Percentiles rank a stretch among this genome's conserved stretches.
These are phyloP conservation scores for Meriones psammophilus DNA, from an alignment of 2,797 vertebrate genomes.

Conservation along the genomic window DNA sequence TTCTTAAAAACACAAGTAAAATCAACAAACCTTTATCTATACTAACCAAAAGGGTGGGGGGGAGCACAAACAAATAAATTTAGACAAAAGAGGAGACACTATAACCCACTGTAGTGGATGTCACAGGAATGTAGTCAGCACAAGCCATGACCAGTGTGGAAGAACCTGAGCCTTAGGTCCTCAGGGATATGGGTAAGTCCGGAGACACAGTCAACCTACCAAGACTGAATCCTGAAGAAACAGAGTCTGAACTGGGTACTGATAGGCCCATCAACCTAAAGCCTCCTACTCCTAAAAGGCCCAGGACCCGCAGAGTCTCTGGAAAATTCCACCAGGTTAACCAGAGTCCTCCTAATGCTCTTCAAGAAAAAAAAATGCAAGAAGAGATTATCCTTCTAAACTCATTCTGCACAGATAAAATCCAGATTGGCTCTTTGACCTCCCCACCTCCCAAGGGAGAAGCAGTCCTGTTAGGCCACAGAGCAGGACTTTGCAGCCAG, in stretches of 20 bases:
- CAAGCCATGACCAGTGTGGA: not conserved
- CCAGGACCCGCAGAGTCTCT: not conserved
- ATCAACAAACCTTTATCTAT: not conserved
- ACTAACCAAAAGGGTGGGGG: not conserved
- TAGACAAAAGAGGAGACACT: not conserved
- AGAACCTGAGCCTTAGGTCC: not conserved
- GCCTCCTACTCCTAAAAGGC: not conserved
- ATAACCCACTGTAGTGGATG: not conserved
- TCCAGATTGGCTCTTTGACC: not conserved
- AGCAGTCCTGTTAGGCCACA: too few species aligned
- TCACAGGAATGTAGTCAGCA: not conserved
- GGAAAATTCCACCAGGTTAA: not conserved
- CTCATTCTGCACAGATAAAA: not conserved
- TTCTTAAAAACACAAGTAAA: slow-evolving; percentile 5
- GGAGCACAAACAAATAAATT: not conserved
- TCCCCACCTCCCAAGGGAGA: too few species aligned
- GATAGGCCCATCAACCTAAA: not conserved
- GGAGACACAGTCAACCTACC: not conserved
- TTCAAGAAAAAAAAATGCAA: not conserved
- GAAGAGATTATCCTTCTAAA: not conserved
- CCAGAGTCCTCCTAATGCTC: not conserved
- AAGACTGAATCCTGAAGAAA: not conserved
- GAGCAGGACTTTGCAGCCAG: too few species aligned
- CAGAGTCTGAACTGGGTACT: not conserved
- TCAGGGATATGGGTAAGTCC: not conserved